Conservation (phyloP, 2,888 invertebrate species). For the Ornithoptera alexandrae region DNA sequence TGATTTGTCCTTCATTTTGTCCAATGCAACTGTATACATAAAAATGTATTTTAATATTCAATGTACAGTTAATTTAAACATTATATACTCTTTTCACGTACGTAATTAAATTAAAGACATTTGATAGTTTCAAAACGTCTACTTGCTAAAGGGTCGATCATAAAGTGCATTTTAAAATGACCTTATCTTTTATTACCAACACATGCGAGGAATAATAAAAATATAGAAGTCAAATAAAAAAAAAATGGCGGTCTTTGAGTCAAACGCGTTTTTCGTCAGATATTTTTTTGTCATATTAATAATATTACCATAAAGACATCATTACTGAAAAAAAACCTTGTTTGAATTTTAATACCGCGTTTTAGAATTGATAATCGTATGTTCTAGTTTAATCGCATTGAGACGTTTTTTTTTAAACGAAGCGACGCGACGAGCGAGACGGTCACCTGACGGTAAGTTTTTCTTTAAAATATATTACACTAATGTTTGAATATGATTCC, state of each 20-base stretch:
- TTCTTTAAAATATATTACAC: no score
- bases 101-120: constrained; percentile 14
- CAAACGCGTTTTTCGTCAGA: not conserved
- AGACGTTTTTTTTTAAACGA: no score
- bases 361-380: no score
- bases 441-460: no score
- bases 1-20: not conserved
- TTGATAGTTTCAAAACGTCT: constrained; percentile 8
- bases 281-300: not conserved
- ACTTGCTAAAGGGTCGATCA: constrained; percentile 11
- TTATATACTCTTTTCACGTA: constrained; percentile 4
- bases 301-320: no score
- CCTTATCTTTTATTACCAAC: constrained; percentile 19
- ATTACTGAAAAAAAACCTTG: no score
- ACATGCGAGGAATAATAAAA: constrained; percentile 17
- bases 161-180: not conserved
- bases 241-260: not conserved
- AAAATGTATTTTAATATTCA: not conserved
- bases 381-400: no score
- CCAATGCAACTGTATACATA: not conserved
- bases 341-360: no score
- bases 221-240: not conserved
- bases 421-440: no score
- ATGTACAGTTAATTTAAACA: not conserved
- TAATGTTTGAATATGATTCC: no score